Percentiles rank a stretch among this genome's conserved stretches.
phyloP scores from a whole-genome alignment of 1,140 invertebrate genomes.

The Ylistrum balloti region DNA sequence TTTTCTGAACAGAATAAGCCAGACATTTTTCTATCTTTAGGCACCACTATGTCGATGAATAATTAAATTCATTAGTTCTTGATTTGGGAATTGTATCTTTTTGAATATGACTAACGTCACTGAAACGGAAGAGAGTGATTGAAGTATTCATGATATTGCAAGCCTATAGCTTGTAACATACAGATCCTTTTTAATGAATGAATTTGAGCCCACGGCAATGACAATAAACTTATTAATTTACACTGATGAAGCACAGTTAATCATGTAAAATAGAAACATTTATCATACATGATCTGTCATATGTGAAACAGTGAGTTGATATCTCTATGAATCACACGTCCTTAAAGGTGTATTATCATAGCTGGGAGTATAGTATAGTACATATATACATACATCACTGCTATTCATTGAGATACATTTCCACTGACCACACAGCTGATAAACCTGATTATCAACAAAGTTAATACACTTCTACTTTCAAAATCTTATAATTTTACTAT shows the following conservation, averaged over 20 bases:
- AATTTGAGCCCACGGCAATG: neutral
- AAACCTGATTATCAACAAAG: neutral
- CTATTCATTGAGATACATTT: neutral
- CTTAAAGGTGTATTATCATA: neutral
- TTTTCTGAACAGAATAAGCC: neutral
- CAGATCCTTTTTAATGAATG: no score
- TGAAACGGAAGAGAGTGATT: neutral
- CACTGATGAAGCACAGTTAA: neutral
- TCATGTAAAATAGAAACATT: neutral
- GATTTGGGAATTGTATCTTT: neutral
- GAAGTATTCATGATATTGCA: neutral
- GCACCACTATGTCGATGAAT: neutral
- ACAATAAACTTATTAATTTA: neutral
- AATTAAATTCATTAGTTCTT: neutral
- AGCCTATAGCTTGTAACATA: neutral
- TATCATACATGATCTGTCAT: neutral
- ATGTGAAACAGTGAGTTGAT: neutral
- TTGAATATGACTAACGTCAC: neutral
- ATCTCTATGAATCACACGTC: neutral
- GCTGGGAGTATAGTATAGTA: neutral
- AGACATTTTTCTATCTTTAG: neutral
- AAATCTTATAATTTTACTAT: neutral
- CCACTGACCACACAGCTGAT: neutral
- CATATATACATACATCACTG: neutral
- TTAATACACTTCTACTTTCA: slow-evolving; percentile 2